Evolutionary conservation across 2,888 invertebrate genomes (phyloP).

Genomic region (Sphaeridia pumilis): DNA sequence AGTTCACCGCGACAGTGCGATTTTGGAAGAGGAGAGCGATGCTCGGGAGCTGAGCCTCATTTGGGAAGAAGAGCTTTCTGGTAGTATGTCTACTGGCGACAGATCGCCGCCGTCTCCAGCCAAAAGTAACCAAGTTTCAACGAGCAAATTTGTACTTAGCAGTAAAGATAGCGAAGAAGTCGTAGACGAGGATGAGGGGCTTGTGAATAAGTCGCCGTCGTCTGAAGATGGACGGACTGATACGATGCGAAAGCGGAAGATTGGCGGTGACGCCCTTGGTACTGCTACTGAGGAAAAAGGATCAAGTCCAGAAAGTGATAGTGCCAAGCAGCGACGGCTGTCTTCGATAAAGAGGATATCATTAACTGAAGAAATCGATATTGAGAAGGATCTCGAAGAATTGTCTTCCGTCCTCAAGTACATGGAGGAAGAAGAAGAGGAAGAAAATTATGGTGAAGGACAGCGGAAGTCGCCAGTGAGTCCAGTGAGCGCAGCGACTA

Average conservation of each 20-base stretch:
- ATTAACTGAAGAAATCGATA: neutral
- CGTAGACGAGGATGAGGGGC: neutral
- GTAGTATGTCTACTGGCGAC: neutral
- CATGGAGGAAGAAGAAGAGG: neutral
- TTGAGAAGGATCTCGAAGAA: constrained; percentile 1
- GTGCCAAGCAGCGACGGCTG: neutral
- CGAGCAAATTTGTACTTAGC: neutral
- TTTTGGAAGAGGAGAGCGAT: constrained; percentile 11
- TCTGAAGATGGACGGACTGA: neutral
- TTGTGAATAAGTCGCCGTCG: too few species aligned
- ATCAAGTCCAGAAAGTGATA: neutral
- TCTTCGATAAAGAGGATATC: neutral
- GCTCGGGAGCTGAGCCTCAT: constrained; percentile 68
- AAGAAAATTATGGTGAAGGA: too few species aligned
- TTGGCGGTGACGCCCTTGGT: neutral
- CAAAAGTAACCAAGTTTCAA: neutral
- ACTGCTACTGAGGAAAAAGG: neutral
- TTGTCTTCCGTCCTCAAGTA: neutral
- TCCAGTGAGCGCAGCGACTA: too few species aligned
- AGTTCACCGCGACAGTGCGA: constrained; percentile 57
- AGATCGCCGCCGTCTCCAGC: constrained; percentile 1
- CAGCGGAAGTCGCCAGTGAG: too few species aligned
- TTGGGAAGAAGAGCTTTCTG: constrained; percentile 50
- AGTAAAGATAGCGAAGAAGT: neutral
- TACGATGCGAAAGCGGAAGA: neutral